Evolutionary conservation across 2,797 vertebrate genomes (phyloP), one percentile per base, ranked within the genome.

Genomic region (Lepus oiostolus): DNA sequence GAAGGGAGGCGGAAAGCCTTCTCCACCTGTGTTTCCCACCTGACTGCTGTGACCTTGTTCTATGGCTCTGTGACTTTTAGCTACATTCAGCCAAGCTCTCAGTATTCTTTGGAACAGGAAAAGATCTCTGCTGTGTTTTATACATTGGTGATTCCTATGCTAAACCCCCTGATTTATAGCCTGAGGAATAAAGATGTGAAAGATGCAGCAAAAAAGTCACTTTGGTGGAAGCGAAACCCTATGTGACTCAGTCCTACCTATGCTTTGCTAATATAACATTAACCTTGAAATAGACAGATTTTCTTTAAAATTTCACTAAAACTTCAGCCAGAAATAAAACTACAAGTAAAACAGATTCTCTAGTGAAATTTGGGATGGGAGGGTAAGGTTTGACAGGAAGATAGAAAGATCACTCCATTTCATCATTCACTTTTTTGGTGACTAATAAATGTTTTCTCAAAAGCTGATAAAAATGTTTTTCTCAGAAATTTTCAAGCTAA

Each of bases 121-220:
- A 98, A 98, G 4, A 6, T 97, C 24, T 97, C 94, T 0, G 79
- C 97, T 2, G 83, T 98, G 28, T 97, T 98, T 60, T 98, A 97
- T 2, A 97, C 94, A 1, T 62, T 98, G 12, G 0, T 97, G 0
- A 42, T 97, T 2, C 96, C 97, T 5, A 94, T 97, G 97, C 42
- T 98, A 65, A 98, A 98, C 50, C 95, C 97, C 6, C 22, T 97
- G 42, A 97, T 97, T 79, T 98, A 97, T 22, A 97, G 96, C 52
- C 24, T 97, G 81, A 96, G 97, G 47, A 98, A 97, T 83, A 97
- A 96, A 14, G 96, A 97, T 3, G 93, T 97, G 19, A 98, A 97
- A 47, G 77, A 96, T 0, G 95, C 91, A 0, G 85, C 92, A 7
- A 93, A 74, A 50, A 67, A 9, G 16, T 76, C 6, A 0, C 4